Evolutionary conservation across 1,140 invertebrate genomes (phyloP).

Genomic region (Drosophila eugracilis): DNA sequence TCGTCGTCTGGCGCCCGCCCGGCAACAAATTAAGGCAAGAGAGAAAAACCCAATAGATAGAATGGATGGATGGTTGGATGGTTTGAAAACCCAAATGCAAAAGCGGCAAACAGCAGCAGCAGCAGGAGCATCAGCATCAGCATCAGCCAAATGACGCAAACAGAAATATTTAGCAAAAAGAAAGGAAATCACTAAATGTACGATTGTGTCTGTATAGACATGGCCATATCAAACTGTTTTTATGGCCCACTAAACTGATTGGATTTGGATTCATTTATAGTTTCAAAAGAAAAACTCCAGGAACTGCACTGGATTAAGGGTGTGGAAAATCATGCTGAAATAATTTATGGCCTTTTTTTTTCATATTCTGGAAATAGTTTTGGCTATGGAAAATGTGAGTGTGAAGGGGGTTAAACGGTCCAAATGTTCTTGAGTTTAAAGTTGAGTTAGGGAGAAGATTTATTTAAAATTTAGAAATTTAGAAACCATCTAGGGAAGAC

Average conservation of each 20-base stretch:
- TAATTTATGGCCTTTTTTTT: background rate
- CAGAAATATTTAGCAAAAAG: constrained; percentile 27
- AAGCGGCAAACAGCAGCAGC: constrained; percentile 2
- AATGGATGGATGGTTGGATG: background rate
- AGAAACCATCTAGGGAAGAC: too few species aligned
- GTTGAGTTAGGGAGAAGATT: background rate
- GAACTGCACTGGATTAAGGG: background rate
- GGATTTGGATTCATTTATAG: constrained; percentile 12
- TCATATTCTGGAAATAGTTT: background rate
- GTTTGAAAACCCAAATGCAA: constrained; percentile 40
- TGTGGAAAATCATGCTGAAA: background rate
- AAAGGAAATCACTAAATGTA: constrained; percentile 30
- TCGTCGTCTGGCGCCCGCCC: constrained; percentile 25
- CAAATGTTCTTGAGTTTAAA: background rate
- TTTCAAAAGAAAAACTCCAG: background rate
- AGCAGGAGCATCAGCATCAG: constrained; percentile 3
- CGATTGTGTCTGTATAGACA: constrained; percentile 10
- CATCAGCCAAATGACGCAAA: constrained; percentile 27
- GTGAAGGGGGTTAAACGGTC: too few species aligned
- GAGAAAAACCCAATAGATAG: background rate
- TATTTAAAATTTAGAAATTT: too few species aligned
- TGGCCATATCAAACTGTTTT: constrained; percentile 19
- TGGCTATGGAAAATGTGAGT: too few species aligned
- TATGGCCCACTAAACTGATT: constrained; percentile 31
- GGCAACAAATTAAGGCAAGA: constrained; percentile 51